Evolutionary conservation across 2,113 vertebrate species (phyloP).

Genomic region (Trichechus manatus): DNA sequence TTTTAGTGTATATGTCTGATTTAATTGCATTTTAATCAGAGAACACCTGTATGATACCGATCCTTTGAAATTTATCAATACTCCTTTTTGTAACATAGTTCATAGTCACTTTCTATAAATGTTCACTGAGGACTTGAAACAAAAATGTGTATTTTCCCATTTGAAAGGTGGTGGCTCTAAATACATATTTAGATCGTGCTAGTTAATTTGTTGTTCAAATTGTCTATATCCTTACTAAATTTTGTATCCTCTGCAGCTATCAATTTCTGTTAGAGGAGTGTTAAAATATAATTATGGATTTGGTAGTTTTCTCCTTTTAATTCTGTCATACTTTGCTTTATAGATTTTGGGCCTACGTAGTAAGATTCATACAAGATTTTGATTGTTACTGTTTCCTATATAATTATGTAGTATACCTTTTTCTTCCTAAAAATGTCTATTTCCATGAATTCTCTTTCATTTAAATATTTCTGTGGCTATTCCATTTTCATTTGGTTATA

Average conservation of each 20-base stretch:
- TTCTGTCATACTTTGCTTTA: neutral
- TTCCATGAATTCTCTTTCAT: neutral
- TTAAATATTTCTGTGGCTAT: neutral
- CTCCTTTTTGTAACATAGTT: neutral
- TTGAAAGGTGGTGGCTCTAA: neutral
- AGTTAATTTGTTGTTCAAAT: constrained; percentile 16
- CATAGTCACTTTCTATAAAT: neutral
- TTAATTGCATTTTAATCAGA: constrained; percentile 30
- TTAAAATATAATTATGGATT: neutral
- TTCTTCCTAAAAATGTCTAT: neutral
- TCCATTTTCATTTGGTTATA: neutral
- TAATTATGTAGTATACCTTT: neutral
- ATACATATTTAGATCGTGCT: neutral
- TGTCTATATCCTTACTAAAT: neutral
- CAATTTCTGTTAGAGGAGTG: neutral
- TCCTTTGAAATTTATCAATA: neutral
- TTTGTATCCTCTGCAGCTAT: neutral
- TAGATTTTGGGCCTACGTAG: neutral
- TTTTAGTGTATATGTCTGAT: neutral
- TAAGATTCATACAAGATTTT: neutral
- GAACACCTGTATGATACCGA: neutral
- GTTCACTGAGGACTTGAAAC: neutral
- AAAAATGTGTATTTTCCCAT: neutral
- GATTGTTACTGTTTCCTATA: neutral
- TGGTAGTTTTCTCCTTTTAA: constrained; percentile 54